These are phyloP conservation scores for Calyptomena viridis DNA, from an alignment of 2,113 vertebrate species.

Conservation along the genomic window DNA sequence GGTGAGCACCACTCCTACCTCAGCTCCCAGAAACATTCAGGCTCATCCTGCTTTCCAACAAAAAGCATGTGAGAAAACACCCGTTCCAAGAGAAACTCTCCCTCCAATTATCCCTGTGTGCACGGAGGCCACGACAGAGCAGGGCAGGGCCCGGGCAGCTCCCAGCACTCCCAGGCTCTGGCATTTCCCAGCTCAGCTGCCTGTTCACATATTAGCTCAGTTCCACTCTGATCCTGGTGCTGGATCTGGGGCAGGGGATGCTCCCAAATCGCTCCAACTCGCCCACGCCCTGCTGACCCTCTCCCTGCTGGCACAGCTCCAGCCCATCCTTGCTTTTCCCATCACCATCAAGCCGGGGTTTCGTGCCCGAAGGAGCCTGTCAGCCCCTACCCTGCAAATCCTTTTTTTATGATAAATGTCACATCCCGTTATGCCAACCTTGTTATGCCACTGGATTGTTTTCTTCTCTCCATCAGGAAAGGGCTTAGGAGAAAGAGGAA, in stretches of 20 bases:
- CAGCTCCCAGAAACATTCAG: background rate
- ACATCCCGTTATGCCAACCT: background rate
- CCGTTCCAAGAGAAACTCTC: background rate
- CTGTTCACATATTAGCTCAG: fast-evolving
- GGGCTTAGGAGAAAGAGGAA: background rate
- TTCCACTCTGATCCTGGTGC: fast-evolving
- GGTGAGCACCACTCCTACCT: background rate
- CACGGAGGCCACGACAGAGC: background rate
- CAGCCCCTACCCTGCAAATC: background rate
- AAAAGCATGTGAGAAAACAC: background rate
- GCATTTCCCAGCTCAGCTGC: background rate
- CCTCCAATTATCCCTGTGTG: background rate
- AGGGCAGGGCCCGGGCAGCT: background rate
- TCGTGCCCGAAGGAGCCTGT: background rate
- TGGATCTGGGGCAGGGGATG: background rate
- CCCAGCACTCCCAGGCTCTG: background rate
- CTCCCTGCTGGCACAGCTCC: background rate
- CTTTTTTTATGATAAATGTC: background rate
- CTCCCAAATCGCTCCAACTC: fast-evolving
- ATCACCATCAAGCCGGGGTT: background rate
- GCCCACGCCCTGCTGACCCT: background rate
- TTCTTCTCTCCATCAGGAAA: fast-evolving
- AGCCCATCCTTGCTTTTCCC: background rate
- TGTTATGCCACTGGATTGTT: fast-evolving
- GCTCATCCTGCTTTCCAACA: background rate